A percentile compares a stretch with the other conserved stretches of the same genome.
Evolutionary conservation across 2,113 vertebrate species (phyloP).

Genomic region (Pseudorhombus dupliciocellatus): DNA sequence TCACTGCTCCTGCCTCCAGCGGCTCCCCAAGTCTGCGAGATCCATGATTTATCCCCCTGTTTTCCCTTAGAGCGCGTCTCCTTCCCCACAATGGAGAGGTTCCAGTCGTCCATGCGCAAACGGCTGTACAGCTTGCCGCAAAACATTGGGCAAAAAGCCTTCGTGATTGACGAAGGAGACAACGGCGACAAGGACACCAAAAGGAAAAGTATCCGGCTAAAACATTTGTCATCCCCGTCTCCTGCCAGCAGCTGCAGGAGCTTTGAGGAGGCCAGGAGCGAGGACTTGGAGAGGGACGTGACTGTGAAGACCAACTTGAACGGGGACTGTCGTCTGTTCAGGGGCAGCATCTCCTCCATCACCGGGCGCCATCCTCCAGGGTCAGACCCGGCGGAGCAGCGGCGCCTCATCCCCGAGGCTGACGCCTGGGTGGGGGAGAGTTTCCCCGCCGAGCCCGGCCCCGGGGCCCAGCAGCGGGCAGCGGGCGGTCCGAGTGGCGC

Average conservation of each 20-base stretch:
- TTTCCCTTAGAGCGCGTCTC: constrained; percentile 44
- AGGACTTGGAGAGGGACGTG: constrained; percentile 83
- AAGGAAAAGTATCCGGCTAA: constrained; percentile 92
- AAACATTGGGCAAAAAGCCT: constrained; percentile 90
- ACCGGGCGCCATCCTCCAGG: constrained; percentile 85
- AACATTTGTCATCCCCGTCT: constrained; percentile 86
- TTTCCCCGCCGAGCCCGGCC: constrained; percentile 82
- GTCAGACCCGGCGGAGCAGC: constrained; percentile 88
- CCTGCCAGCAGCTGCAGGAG: constrained; percentile 80
- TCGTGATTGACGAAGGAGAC: constrained; percentile 87
- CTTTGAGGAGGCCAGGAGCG: constrained; percentile 75
- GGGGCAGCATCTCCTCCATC: constrained; percentile 92
- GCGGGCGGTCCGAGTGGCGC: constrained; percentile 63
- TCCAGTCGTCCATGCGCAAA: constrained; percentile 96
- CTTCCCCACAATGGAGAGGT: constrained; percentile 86
- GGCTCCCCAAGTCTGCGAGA: constrained; percentile 52
- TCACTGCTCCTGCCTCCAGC: constrained; percentile 58
- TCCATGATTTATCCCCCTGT: constrained; percentile 60
- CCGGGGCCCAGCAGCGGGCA: constrained; percentile 77
- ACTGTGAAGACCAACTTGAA: constrained; percentile 90
- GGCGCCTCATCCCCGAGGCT: constrained; percentile 88
- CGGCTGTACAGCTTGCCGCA: constrained; percentile 97
- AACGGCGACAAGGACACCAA: constrained; percentile 87
- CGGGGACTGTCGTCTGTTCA: constrained; percentile 94
- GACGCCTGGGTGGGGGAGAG: constrained; percentile 79